phyloP scores from a whole-genome alignment of 2,113 vertebrate genomes.

The Otus sunia region DNA sequence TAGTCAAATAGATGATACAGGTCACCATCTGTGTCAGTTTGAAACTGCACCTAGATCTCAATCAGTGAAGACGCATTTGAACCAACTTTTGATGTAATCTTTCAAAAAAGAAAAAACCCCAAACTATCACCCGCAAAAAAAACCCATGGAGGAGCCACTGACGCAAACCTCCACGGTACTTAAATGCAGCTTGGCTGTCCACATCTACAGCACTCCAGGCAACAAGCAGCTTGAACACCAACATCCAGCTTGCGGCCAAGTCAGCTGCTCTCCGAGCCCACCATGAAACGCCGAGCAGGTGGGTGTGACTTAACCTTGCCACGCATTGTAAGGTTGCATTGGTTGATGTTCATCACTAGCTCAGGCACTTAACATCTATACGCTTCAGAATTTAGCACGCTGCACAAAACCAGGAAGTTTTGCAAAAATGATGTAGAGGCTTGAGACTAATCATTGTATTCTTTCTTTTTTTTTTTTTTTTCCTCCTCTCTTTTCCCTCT shows the following conservation, averaged over 20 bases:
- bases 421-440: not conserved
- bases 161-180: not conserved
- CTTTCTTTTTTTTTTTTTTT: not conserved
- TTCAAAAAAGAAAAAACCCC: not conserved
- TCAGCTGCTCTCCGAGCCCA: not conserved
- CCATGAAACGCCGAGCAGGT: conserved; percentile 22
- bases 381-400: accelerated
- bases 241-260: not conserved
- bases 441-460: not conserved
- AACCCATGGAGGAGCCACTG: not conserved
- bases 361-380: not conserved
- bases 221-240: not conserved
- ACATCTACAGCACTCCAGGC: not conserved
- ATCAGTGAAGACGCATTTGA: not conserved
- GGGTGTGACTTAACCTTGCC: not conserved
- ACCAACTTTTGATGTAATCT: conserved; percentile 19
- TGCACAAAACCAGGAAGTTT: not conserved
- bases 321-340: accelerated
- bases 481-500: not conserved
- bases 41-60: conserved; percentile 20
- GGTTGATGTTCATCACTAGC: not conserved
- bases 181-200: not conserved
- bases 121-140: not conserved
- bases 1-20: not conserved
- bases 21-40: not conserved